These are phyloP conservation scores for Leguminivora glycinivorella DNA, from an alignment of 1,140 invertebrate genomes.

Conservation along the genomic window DNA sequence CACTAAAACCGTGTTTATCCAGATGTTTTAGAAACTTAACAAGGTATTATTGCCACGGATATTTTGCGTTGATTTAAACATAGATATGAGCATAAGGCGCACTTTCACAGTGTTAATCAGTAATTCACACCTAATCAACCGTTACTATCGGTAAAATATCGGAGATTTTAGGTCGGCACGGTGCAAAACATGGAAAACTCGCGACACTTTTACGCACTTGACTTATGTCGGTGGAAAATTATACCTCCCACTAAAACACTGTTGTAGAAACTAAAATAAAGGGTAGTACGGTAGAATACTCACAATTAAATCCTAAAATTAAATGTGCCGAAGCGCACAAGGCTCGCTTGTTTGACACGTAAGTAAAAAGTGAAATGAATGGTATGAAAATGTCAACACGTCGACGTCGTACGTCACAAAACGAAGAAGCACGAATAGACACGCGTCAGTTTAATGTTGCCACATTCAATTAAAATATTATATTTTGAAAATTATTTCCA, in stretches of 20 bases:
- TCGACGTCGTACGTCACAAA: slow-evolving; percentile 33
- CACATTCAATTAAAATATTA: slow-evolving; percentile 13
- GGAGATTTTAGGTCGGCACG: slow-evolving; percentile 2
- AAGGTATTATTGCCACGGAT: neutral
- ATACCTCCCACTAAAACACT: neutral
- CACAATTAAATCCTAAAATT: slow-evolving; percentile 69
- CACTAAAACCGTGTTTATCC: slow-evolving; percentile 20
- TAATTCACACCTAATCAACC: slow-evolving; percentile 40
- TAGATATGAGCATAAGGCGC: slow-evolving; percentile 13
- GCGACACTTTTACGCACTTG: slow-evolving; percentile 9
- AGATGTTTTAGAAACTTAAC: slow-evolving; percentile 23
- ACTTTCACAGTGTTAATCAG: slow-evolving; percentile 33
- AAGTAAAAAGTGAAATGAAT: slow-evolving; percentile 72
- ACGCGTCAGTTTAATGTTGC: slow-evolving; percentile 59
- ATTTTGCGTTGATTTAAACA: neutral
- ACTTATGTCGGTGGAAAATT: neutral
- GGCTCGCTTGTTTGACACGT: slow-evolving; percentile 65
- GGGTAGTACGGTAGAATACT: slow-evolving; percentile 48
- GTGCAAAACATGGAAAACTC: slow-evolving; percentile 15
- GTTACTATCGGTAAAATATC: slow-evolving; percentile 36
- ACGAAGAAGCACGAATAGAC: slow-evolving; percentile 38
- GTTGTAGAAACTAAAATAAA: neutral
- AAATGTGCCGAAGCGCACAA: slow-evolving; percentile 68
- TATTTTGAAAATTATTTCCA: neutral
- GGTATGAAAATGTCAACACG: slow-evolving; percentile 47